phyloP scores from a whole-genome alignment of 2,797 vertebrate genomes.

The Acanthiza pusilla region DNA sequence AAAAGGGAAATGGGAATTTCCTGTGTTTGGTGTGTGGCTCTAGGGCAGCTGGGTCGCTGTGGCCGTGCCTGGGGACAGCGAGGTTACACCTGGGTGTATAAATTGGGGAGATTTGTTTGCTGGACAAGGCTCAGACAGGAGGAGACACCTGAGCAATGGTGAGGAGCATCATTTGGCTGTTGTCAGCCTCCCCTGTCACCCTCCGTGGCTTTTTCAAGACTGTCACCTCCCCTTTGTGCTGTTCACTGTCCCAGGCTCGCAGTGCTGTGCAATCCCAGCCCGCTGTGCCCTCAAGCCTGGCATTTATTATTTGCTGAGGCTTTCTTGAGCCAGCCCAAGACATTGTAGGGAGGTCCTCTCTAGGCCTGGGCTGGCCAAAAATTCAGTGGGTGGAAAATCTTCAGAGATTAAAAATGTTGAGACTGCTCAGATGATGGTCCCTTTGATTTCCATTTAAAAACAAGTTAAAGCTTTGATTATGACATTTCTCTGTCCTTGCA shows the following conservation, averaged over 20 bases:
- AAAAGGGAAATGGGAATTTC: not conserved
- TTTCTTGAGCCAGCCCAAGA: not conserved
- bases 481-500: constrained; percentile 12
- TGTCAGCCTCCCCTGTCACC: not conserved
- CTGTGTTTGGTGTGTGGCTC: rapidly evolving
- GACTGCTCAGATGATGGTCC: not conserved
- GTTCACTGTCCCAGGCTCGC: not conserved
- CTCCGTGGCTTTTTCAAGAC: not conserved
- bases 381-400: not conserved
- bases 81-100: not conserved
- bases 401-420: not conserved
- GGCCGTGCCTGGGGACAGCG: rapidly evolving
- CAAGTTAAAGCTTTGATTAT: not conserved
- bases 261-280: not conserved
- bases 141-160: not conserved
- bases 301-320: not conserved
- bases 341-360: not conserved
- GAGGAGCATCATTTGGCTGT: not conserved
- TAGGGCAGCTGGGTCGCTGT: not conserved
- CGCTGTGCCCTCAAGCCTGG: not conserved
- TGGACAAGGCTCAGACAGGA: not conserved
- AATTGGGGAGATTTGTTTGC: not conserved
- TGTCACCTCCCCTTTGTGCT: not conserved
- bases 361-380: not conserved
- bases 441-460: constrained; percentile 12